Evolutionary conservation across 1,140 invertebrate species (phyloP), one percentile per base, ranked within the genome.

Genomic region (Eupristina koningsbergeri): DNA sequence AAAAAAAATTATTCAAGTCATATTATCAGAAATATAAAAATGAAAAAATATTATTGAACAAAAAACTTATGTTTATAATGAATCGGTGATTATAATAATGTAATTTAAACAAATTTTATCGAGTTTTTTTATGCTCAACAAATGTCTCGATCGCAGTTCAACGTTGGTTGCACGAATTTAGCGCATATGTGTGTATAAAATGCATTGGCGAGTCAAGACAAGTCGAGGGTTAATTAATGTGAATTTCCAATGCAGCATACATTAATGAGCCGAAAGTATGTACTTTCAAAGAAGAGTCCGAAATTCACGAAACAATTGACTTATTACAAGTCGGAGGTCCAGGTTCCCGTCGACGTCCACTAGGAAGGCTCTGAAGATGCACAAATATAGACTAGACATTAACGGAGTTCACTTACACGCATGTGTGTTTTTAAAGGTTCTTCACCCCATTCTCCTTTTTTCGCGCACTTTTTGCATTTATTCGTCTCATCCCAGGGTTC

Each of bases 391-490:
- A 64, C 22, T 47, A 36, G 0, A 45, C 41, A 64, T 67, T 29
- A 63, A 50, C 29, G 39, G 34, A 22, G 45, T 22, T 22, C 45
- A 29, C 78, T 50, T 71, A 34, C 22, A 31, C 22, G 15, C 31
- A 29, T 26, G 5, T 22, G 34, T 34, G 31, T 34, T n/a, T 34
- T 75, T 45, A 50, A 80, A 80, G 63, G 78, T 69, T 80, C 64
- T 71, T 80, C 41, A 69, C 63, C 78, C 45, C 78, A 26, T 64
- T 71, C 36, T 15, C 19, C 13, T 77, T 41, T 61, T 77, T 77
- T 41, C 53, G n/a, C 53, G 53, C 34, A 61, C 63, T 80, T 80
- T 80, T 71, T 69, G 63, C 47, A 39, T 75, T 81, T 81, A 63
- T 81, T 71, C 22, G 17, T 6, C 69, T 13, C 36, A 31, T 11